These are phyloP conservation scores for Homalodisca vitripennis DNA, from an alignment of 1,140 invertebrate genomes.

Conservation along the genomic window DNA sequence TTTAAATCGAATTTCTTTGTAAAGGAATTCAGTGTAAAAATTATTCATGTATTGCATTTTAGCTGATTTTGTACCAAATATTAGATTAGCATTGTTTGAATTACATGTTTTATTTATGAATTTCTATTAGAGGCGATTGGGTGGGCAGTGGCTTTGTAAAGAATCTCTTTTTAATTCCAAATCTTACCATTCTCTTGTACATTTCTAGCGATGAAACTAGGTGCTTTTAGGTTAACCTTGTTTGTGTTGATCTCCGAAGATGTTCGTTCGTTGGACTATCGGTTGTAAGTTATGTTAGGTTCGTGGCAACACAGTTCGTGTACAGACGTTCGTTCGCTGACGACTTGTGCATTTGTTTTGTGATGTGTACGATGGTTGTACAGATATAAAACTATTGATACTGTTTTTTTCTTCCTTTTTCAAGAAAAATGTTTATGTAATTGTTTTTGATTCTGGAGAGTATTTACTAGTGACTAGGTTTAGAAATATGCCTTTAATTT, in stretches of 20 bases:
- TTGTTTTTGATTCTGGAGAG: conserved; percentile 17
- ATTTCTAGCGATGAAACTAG: conserved; percentile 21
- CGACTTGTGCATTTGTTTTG: conserved; percentile 17
- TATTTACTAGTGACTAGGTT: conserved; percentile 25
- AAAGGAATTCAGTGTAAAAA: too few relatives aligned
- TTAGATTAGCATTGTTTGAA: too few relatives aligned
- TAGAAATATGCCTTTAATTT: neutral
- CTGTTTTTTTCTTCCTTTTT: conserved; percentile 20
- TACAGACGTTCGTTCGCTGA: conserved; percentile 15
- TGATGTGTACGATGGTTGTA: conserved; percentile 1
- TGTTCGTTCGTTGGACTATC: neutral
- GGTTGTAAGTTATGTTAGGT: neutral
- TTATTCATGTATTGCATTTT: too few relatives aligned
- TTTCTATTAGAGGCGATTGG: too few relatives aligned
- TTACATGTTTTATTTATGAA: too few relatives aligned
- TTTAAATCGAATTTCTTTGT: too few relatives aligned
- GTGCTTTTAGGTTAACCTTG: conserved; percentile 24
- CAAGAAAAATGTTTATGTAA: conserved; percentile 27
- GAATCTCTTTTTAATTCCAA: conserved; percentile 16
- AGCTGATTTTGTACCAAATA: too few relatives aligned
- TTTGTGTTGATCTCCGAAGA: conserved; percentile 19
- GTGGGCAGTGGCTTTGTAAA: neutral
- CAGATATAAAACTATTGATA: conserved; percentile 13
- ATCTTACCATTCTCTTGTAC: conserved; percentile 22
- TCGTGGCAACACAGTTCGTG: neutral